These are phyloP conservation scores for Teinopalpus imperialis DNA, from an alignment of 2,888 invertebrate species.

Conservation along the genomic window DNA sequence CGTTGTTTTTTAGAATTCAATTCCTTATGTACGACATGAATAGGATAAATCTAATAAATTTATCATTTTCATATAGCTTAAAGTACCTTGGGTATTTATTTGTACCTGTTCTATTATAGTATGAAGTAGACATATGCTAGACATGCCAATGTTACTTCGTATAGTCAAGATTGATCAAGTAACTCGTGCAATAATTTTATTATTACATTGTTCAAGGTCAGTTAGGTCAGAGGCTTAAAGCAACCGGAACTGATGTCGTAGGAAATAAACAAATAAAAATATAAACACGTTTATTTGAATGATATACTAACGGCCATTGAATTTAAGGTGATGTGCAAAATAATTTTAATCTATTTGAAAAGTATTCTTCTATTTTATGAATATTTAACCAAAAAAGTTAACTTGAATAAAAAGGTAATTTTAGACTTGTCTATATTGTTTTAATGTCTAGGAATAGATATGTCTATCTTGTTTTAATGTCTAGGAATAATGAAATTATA, in stretches of 20 bases:
- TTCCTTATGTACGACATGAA: too few relatives aligned
- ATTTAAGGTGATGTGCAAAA: not conserved
- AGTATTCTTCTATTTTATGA: too few relatives aligned
- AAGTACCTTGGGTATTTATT: conserved; percentile 10
- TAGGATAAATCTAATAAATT: too few relatives aligned
- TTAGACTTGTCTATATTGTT: too few relatives aligned
- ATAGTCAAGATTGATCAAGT: conserved; percentile 12
- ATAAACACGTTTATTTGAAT: not conserved
- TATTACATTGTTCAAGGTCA: conserved; percentile 13
- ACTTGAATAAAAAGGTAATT: too few relatives aligned
- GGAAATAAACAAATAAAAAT: conserved; percentile 9
- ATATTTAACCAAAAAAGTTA: too few relatives aligned
- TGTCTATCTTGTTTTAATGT: too few relatives aligned
- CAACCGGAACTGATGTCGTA: conserved; percentile 11
- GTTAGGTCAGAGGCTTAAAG: conserved; percentile 10
- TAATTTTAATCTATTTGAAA: not conserved
- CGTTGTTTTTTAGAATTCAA: too few relatives aligned
- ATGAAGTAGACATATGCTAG: conserved; percentile 4
- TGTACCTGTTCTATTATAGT: conserved; percentile 13
- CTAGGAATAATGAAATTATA: too few relatives aligned
- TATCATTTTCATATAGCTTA: too few relatives aligned
- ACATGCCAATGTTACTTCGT: conserved; percentile 10
- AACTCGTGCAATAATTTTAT: conserved; percentile 12
- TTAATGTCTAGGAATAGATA: too few relatives aligned
- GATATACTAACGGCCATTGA: not conserved